Evolutionary conservation across 1,140 invertebrate species (phyloP).

Genomic region (Brachionus calyciflorus): DNA sequence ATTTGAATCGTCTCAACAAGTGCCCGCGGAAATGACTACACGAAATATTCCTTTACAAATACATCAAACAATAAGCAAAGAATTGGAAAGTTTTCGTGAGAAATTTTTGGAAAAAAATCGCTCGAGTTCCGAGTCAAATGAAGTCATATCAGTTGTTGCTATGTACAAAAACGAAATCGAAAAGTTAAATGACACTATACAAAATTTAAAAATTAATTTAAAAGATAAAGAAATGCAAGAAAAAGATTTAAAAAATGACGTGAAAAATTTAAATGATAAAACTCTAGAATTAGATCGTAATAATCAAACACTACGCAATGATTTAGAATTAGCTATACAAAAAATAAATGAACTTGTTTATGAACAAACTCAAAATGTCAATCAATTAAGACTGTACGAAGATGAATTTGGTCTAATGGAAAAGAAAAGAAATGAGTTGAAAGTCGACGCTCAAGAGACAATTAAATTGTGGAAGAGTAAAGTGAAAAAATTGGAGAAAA

Average conservation of each 20-base stretch:
- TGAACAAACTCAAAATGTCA: not conserved
- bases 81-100: slow-evolving; percentile 33
- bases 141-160: not conserved
- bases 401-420: slow-evolving; percentile 14
- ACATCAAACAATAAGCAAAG: slow-evolving; percentile 1
- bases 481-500: slow-evolving; percentile 46
- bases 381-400: slow-evolving; percentile 7
- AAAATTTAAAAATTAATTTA: not conserved
- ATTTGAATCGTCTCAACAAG: not conserved
- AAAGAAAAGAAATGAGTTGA: slow-evolving; percentile 22
- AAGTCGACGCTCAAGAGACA: slow-evolving; percentile 20
- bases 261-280: slow-evolving; percentile 20
- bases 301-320: not conserved
- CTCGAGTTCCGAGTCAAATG: not conserved
- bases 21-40: not conserved
- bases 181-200: not conserved
- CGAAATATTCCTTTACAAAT: not conserved
- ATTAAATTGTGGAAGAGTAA: slow-evolving; percentile 44
- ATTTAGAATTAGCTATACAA: slow-evolving; percentile 25
- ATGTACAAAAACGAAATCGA: slow-evolving; percentile 38
- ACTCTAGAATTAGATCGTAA: not conserved
- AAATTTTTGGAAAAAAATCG: not conserved
- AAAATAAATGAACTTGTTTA: slow-evolving; percentile 22
- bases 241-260: not conserved
- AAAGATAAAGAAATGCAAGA: slow-evolving; percentile 37